phyloP scores from a whole-genome alignment of 1,140 invertebrate species.

The Piezodorus guildinii region DNA sequence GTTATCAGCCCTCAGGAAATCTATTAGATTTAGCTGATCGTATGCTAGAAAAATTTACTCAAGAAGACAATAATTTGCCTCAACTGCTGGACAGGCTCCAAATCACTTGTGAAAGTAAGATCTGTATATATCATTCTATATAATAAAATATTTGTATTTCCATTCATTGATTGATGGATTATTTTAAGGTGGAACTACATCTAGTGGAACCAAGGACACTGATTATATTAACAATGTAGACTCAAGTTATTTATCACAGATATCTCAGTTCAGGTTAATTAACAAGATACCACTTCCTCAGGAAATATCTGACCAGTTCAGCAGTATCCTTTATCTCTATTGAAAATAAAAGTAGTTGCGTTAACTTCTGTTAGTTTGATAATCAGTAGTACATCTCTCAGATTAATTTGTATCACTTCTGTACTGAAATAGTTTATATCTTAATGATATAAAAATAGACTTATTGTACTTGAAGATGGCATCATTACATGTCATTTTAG shows the following conservation, averaged over 20 bases:
- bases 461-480: no score
- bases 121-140: conserved; percentile 1
- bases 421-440: no score
- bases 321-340: conserved; percentile 55
- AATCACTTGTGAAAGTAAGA: conserved; percentile 36
- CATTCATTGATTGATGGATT: neutral
- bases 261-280: conserved; percentile 66
- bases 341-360: no score
- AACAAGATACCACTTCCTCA: conserved; percentile 79
- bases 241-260: conserved; percentile 48
- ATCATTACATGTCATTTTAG: no score
- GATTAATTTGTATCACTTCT: no score
- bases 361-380: no score
- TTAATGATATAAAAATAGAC: no score
- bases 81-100: conserved; percentile 45
- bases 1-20: conserved; percentile 32
- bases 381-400: no score
- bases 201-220: conserved; percentile 77
- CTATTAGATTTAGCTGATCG: conserved; percentile 56
- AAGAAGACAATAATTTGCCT: conserved; percentile 55
- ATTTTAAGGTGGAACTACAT: conserved; percentile 49
- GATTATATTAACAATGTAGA: conserved; percentile 75
- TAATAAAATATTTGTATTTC: neutral
- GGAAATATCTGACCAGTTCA: conserved; percentile 87
- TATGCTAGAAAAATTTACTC: conserved; percentile 58